These are phyloP conservation scores for Girardia tigrina DNA, from an alignment of 2,888 invertebrate genomes.

Conservation along the genomic window DNA sequence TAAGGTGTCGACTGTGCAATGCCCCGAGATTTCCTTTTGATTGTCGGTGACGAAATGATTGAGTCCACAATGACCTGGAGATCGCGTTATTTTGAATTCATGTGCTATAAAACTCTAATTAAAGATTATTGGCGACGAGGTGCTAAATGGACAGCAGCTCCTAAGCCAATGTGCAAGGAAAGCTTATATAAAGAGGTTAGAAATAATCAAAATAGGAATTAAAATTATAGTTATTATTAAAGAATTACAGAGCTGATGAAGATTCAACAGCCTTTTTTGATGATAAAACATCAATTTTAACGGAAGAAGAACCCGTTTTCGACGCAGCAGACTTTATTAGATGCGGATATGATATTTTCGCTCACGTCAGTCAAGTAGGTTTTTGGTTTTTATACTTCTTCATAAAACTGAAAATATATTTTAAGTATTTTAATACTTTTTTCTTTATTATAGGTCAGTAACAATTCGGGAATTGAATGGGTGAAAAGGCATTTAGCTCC, in stretches of 20 bases:
- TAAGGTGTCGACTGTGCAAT: conserved; percentile 3
- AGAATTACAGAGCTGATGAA: not conserved
- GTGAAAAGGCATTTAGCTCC: conserved; percentile 38
- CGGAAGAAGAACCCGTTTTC: conserved; percentile 39
- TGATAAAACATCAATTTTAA: conserved; percentile 21
- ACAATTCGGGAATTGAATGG: conserved; percentile 39
- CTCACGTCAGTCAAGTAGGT: not conserved
- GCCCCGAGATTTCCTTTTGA: conserved; percentile 39
- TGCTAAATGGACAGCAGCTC: conserved; percentile 40
- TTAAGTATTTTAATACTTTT: not conserved
- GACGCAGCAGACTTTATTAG: conserved; percentile 38
- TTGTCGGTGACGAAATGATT: conserved; percentile 40
- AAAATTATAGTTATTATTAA: no score
- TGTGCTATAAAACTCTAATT: conserved; percentile 39
- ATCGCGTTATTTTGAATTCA: conserved; percentile 40
- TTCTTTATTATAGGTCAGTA: conserved; percentile 38
- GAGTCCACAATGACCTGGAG: conserved; percentile 41
- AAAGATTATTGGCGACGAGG: conserved; percentile 40
- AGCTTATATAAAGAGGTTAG: conserved; percentile 39
- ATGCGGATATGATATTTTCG: not conserved
- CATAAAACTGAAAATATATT: not conserved
- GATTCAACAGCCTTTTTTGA: not conserved
- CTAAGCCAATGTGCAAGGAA: conserved; percentile 39
- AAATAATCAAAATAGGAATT: no score
- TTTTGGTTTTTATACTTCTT: not conserved